Conservation (phyloP, 2,797 vertebrate species). For the Acanthopagrus latus region DNA sequence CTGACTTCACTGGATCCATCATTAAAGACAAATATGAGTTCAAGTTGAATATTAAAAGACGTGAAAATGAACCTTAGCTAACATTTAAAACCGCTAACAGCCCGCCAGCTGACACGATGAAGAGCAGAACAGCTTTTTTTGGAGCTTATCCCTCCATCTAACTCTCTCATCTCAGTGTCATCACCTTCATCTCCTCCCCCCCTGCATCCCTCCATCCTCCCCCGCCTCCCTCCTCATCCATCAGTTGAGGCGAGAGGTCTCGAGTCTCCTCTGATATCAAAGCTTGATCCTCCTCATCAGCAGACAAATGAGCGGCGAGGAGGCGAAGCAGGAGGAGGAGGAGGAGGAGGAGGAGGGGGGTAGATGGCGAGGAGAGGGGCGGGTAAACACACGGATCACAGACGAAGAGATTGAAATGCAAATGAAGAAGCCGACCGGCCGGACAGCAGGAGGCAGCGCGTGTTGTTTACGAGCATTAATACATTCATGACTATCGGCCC, state of each 20-base stretch:
- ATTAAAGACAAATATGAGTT: too few relatives aligned
- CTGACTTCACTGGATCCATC: too few relatives aligned
- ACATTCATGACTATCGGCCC: conserved; percentile 43
- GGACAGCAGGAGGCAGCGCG: background rate
- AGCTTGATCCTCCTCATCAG: conserved; percentile 34
- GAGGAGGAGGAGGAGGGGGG: background rate
- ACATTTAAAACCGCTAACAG: too few relatives aligned
- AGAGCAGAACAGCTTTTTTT: too few relatives aligned
- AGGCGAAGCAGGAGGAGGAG: background rate
- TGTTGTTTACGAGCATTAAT: conserved; percentile 34
- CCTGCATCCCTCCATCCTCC: background rate
- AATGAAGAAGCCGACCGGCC: conserved; percentile 21
- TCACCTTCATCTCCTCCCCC: background rate
- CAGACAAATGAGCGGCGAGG: conserved; percentile 29
- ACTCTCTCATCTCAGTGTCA: background rate
- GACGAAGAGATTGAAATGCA: conserved; percentile 62
- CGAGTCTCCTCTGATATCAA: conserved; percentile 34
- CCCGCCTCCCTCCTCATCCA: background rate
- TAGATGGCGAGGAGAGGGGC: background rate
- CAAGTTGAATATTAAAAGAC: too few relatives aligned
- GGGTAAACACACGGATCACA: conserved; percentile 30
- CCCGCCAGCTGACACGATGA: background rate
- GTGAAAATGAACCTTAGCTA: too few relatives aligned
- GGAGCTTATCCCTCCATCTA: background rate
- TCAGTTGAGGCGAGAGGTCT: conserved; percentile 19